A percentile compares a stretch with the other conserved stretches of the same genome.
These are phyloP conservation scores for Ennomos quercinarius DNA, from an alignment of 2,888 invertebrate genomes.

Conservation along the genomic window DNA sequence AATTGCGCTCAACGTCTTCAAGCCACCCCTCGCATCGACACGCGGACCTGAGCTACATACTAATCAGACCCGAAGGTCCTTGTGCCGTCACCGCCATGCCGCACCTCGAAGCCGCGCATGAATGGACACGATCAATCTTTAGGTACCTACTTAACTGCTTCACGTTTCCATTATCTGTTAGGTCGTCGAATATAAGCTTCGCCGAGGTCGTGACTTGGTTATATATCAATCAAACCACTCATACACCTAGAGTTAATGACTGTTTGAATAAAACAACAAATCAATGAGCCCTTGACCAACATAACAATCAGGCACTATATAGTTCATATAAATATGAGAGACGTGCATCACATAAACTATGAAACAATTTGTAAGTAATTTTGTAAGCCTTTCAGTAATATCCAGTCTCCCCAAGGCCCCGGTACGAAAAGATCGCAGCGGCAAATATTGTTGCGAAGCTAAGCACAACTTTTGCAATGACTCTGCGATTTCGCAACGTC, in stretches of 20 bases:
- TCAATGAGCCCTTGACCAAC: conserved; percentile 38
- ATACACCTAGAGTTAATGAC: conserved; percentile 19
- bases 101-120: conserved; percentile 21
- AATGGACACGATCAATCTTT: conserved; percentile 31
- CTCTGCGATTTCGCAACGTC: conserved; percentile 62
- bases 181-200: conserved; percentile 33
- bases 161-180: conserved; percentile 32
- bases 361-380: conserved; percentile 40
- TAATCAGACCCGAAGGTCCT: conserved; percentile 63
- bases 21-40: conserved; percentile 67
- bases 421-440: conserved; percentile 55
- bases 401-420: conserved; percentile 39
- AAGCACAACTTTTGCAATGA: conserved; percentile 72
- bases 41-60: conserved; percentile 73
- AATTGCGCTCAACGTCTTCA: conserved; percentile 80
- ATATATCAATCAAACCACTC: conserved; percentile 29
- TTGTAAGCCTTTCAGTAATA: conserved; percentile 52
- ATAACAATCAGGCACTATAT: conserved; percentile 28
- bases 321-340: conserved; percentile 12
- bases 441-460: conserved; percentile 67
- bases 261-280: conserved; percentile 20
- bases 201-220: conserved; percentile 37
- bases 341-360: conserved; percentile 10
- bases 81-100: conserved; percentile 41
- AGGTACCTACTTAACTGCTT: conserved; percentile 24